Evolutionary conservation across 2,113 vertebrate species (phyloP), one percentile per base, ranked within the genome.

Genomic region (Microtus oregoni): DNA sequence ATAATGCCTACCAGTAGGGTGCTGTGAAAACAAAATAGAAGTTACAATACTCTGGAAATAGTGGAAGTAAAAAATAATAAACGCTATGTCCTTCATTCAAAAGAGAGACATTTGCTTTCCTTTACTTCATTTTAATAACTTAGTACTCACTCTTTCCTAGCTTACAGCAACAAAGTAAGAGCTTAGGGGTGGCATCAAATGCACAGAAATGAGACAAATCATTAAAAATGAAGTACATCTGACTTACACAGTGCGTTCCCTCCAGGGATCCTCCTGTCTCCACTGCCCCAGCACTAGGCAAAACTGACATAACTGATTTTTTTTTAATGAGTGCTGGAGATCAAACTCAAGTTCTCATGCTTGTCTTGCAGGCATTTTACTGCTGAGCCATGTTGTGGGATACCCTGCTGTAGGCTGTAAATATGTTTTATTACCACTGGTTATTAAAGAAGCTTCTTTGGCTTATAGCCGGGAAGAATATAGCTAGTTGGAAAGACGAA

Each of bases 21-120:
- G 17, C 55, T 86, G 65, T 73, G 13, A 91, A 96, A 90, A 94
- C 81, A 94, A 92, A 92, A 65, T 38, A 70, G 88, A 94, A 41
- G 7, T 75, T 77, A 94, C 0, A 76, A 70, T 76, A 91, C 30
- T 70, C 79, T 76, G 4, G 13, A 94, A 93, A 85, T 2, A 93
- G 65, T 61, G 50, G 32, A 94, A 89, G 32, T 38, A 88, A 95
- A 94, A 77, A 78, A 89, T 55, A 94, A 95, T 52, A 19, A 82
- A 95, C 81, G 15, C 38, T 63, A 10, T 50, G 4, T 10, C 41
- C 32, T 85, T 91, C 65, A 65, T 32, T 75, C 15, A 76, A 95
- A 94, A 63, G 58, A 87, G 28, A 90, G 26, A 65, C 61, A 68
- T 78, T 63, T 92, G 44, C 14, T 90, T 78, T 72, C 47, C 38